phyloP scores from a whole-genome alignment of 2,113 vertebrate genomes.

The Xiphophorus hellerii region DNA sequence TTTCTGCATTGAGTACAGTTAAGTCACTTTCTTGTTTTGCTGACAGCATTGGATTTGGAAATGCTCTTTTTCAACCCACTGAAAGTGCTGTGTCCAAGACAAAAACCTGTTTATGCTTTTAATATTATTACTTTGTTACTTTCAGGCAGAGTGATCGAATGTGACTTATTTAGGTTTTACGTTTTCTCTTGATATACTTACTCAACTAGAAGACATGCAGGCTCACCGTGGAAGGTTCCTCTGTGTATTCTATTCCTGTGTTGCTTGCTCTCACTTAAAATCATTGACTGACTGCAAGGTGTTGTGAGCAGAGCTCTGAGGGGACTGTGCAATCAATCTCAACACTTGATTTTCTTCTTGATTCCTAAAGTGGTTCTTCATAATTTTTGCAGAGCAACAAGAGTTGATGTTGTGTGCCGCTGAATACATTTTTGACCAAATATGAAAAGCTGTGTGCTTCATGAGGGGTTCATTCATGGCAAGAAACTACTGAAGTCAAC shows the following conservation, averaged over 20 bases:
- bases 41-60: neutral
- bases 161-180: neutral
- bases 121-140: neutral
- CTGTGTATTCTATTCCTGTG: neutral
- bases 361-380: neutral
- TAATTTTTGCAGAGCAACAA: neutral
- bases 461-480: neutral
- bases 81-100: neutral
- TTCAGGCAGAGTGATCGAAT: neutral
- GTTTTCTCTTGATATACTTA: neutral
- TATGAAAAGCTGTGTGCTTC: neutral
- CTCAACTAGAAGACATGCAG: neutral
- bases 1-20: neutral
- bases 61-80: neutral
- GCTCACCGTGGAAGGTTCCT: neutral
- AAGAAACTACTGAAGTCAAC: neutral
- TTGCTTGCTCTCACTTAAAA: neutral
- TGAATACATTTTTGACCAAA: neutral
- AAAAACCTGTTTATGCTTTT: neutral
- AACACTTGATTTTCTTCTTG: neutral
- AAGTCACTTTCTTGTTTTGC: constrained; percentile 5
- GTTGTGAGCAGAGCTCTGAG: constrained; percentile 9
- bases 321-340: neutral
- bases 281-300: neutral
- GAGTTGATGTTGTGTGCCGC: neutral